phyloP scores from a whole-genome alignment of 2,888 invertebrate genomes.

The Coecobrya sp. region DNA sequence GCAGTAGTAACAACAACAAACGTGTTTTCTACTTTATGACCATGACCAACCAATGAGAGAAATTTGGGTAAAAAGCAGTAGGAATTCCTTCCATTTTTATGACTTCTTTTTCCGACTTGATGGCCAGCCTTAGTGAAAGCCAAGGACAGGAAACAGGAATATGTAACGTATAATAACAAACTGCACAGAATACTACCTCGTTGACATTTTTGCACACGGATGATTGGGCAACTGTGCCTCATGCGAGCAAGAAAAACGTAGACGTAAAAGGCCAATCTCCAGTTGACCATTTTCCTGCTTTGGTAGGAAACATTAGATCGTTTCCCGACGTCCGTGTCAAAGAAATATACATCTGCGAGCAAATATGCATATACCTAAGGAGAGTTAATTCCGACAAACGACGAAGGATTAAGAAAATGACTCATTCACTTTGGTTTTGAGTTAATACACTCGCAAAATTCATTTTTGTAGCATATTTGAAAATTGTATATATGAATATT shows the following conservation, averaged over 20 bases:
- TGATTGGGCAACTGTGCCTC: not conserved
- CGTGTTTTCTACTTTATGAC: not conserved
- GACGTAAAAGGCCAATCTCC: no score
- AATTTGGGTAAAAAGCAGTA: not conserved
- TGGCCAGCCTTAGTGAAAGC: constrained; percentile 19
- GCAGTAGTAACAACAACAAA: not conserved
- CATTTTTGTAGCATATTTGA: no score
- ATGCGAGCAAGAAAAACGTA: not conserved
- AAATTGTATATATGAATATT: no score
- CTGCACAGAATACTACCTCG: not conserved
- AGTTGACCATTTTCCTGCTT: not conserved
- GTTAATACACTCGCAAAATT: no score
- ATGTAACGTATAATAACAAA: not conserved
- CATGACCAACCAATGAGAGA: not conserved
- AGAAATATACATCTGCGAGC: no score
- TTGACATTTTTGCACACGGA: not conserved
- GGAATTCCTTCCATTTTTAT: not conserved
- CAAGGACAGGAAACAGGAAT: constrained; percentile 7
- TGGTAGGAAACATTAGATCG: not conserved
- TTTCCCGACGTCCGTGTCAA: no score
- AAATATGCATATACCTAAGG: no score
- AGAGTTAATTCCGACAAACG: no score
- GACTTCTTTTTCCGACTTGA: constrained; percentile 7
- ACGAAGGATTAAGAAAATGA: no score
- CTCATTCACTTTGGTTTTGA: no score